phyloP scores from a whole-genome alignment of 2,797 vertebrate species.

The Podarcis siculus region DNA sequence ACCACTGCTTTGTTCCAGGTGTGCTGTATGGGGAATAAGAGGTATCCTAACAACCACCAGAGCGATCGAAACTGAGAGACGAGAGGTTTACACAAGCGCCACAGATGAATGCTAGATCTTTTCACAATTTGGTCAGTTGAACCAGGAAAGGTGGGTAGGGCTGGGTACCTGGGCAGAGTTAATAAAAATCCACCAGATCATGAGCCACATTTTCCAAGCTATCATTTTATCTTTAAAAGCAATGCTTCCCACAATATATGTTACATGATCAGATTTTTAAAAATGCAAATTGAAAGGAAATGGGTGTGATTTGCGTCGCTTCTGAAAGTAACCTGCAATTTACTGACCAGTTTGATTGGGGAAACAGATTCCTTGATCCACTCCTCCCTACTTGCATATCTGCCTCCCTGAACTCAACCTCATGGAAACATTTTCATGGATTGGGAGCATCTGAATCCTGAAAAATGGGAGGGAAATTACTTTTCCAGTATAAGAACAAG shows the following conservation, averaged over 20 bases:
- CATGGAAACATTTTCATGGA: background rate
- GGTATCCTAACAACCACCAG: background rate
- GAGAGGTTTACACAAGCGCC: background rate
- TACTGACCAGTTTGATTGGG: background rate
- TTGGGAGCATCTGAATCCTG: background rate
- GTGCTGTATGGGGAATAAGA: background rate
- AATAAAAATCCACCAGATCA: background rate
- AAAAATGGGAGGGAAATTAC: background rate
- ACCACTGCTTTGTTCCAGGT: background rate
- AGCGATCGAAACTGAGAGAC: background rate
- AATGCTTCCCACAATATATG: background rate
- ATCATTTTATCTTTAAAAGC: background rate
- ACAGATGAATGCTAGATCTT: background rate
- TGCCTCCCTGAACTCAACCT: background rate
- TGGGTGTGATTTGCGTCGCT: background rate
- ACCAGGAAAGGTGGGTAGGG: background rate
- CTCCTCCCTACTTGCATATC: background rate
- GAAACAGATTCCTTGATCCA: background rate
- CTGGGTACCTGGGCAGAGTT: too few species aligned
- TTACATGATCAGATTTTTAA: background rate
- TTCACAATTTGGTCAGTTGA: background rate
- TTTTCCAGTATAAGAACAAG: background rate
- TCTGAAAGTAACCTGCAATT: background rate
- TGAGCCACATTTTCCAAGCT: background rate
- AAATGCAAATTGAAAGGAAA: background rate